Conservation (phyloP, 2,113 vertebrate genomes). For the Rostratula benghalensis region DNA sequence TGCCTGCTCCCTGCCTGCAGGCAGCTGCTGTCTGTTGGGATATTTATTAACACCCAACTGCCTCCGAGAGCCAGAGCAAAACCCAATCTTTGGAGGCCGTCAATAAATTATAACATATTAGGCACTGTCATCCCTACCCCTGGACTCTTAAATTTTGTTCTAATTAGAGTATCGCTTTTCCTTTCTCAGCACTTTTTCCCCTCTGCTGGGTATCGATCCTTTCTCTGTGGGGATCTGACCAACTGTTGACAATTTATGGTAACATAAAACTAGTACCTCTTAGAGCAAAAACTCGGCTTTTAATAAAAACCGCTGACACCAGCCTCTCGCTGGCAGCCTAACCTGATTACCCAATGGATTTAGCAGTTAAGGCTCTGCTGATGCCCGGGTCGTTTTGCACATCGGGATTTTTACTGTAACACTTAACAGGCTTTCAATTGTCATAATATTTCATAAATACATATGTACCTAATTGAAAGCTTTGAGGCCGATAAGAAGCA, state of each 20-base stretch:
- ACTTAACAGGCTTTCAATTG: neutral
- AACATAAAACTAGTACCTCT: conserved; percentile 37
- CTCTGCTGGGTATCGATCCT: conserved; percentile 64
- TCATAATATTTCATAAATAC: neutral
- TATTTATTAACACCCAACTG: conserved; percentile 40
- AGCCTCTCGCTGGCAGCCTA: neutral
- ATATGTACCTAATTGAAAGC: neutral
- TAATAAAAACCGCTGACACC: neutral
- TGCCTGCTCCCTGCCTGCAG: neutral
- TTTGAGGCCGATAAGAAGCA: neutral
- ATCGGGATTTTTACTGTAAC: neutral
- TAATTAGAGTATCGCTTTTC: conserved; percentile 61
- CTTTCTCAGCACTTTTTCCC: conserved; percentile 65
- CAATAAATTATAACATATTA: conserved; percentile 63
- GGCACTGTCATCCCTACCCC: conserved; percentile 41
- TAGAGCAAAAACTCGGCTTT: conserved; percentile 8
- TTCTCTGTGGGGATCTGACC: conserved; percentile 55
- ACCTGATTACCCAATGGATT: neutral
- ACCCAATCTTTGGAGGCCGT: neutral
- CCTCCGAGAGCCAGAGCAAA: neutral
- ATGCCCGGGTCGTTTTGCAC: neutral
- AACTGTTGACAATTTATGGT: conserved; percentile 72
- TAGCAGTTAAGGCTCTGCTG: neutral
- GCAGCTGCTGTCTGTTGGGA: neutral
- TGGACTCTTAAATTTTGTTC: conserved; percentile 55